Conservation (phyloP, 2,113 vertebrate species). For the Picathartes gymnocephalus region DNA sequence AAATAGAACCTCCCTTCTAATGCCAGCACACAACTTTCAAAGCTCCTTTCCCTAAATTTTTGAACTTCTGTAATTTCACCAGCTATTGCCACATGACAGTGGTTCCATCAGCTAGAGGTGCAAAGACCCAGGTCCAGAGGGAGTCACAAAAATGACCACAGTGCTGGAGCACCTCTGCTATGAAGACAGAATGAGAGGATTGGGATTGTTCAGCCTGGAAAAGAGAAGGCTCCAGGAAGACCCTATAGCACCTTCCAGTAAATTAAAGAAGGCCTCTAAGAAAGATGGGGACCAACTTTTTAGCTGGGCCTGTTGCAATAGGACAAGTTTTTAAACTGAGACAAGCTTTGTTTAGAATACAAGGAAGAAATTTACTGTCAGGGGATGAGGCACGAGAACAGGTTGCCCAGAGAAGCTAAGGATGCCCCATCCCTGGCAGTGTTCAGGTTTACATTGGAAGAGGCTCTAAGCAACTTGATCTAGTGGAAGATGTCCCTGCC, state of each 20-base stretch:
- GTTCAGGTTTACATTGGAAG: not conserved
- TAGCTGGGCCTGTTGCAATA: not conserved
- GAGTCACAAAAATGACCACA: not conserved
- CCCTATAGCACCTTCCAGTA: not conserved
- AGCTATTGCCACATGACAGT: not conserved
- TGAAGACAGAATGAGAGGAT: not conserved
- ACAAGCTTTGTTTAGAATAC: not conserved
- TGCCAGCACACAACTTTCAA: fast-evolving
- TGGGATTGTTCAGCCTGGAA: not conserved
- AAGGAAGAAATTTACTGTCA: not conserved
- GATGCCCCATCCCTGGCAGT: not conserved
- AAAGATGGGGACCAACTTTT: not conserved
- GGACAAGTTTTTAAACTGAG: not conserved
- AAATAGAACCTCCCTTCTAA: not conserved
- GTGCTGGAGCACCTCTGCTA: not conserved
- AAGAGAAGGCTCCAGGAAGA: not conserved
- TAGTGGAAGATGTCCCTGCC: not conserved
- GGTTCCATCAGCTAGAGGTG: not conserved
- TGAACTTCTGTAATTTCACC: not conserved
- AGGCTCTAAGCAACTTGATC: not conserved
- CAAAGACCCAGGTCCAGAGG: not conserved
- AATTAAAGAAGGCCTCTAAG: too few relatives aligned
- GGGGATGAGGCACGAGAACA: not conserved
- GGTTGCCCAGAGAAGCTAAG: not conserved
- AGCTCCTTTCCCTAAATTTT: not conserved